phyloP scores from a whole-genome alignment of 2,113 vertebrate genomes.

The Pluvianellus socialis region DNA sequence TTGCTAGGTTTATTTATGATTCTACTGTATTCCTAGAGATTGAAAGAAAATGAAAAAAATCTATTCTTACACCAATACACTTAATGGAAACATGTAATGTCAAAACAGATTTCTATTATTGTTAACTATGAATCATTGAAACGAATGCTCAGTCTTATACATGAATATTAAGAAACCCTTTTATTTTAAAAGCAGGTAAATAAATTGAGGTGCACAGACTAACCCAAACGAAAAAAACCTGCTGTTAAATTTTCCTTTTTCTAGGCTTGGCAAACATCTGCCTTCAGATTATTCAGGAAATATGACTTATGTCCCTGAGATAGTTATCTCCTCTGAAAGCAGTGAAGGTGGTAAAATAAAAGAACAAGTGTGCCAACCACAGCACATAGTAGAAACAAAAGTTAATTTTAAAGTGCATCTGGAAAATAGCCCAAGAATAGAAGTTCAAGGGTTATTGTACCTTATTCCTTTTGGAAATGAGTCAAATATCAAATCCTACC shows the following conservation, averaged over 20 bases:
- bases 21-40: not conserved
- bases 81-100: not conserved
- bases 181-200: not conserved
- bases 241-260: not conserved
- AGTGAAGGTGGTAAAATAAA: slow-evolving; percentile 3
- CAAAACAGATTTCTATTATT: not conserved
- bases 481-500: not conserved
- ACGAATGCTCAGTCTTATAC: not conserved
- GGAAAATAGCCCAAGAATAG: not conserved
- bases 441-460: not conserved
- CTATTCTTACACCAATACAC: not conserved
- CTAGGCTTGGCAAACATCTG: not conserved
- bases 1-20: not conserved
- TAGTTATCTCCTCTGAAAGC: not conserved
- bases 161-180: not conserved
- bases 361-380: not conserved
- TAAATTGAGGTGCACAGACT: not conserved
- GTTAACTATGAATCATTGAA: not conserved
- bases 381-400: slow-evolving; percentile 2
- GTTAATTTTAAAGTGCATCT: not conserved
- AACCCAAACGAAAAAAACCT: not conserved
- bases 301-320: not conserved
- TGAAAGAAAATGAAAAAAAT: not conserved
- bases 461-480: not conserved
- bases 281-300: slow-evolving; percentile 12